Percentiles rank a stretch among this genome's conserved stretches.
Evolutionary conservation across 2,888 invertebrate genomes (phyloP).

Genomic region (Pterostichus niger): DNA sequence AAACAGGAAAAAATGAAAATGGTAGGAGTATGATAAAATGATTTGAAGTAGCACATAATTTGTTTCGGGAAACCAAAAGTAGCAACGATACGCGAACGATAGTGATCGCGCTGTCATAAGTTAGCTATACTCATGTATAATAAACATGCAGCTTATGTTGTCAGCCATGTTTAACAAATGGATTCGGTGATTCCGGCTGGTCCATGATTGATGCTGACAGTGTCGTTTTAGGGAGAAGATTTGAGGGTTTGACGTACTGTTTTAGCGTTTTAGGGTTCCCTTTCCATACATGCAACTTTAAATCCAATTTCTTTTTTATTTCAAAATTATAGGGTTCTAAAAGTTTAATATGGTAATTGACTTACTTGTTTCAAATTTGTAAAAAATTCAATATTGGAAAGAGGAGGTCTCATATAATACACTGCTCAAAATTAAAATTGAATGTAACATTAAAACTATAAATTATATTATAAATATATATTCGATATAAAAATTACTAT

Average conservation of each 20-base stretch:
- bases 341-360: not conserved
- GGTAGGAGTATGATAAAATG: slow-evolving; percentile 7
- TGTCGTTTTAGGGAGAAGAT: slow-evolving; percentile 39
- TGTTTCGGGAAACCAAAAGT: not conserved
- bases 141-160: slow-evolving; percentile 41
- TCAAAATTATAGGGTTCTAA: not conserved
- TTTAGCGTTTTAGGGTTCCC: not conserved
- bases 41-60: slow-evolving; percentile 12
- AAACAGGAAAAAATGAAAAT: not conserved
- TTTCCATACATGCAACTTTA: slow-evolving; percentile 6
- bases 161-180: slow-evolving; percentile 47
- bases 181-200: slow-evolving; percentile 44
- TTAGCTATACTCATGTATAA: slow-evolving; percentile 43
- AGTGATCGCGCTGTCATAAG: slow-evolving; percentile 28
- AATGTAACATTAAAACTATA: no score
- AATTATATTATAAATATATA: no score
- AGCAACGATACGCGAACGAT: not conserved
- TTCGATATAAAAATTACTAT: no score
- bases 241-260: slow-evolving; percentile 6
- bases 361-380: not conserved
- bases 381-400: no score
- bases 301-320: slow-evolving; percentile 24
- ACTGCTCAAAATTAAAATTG: no score
- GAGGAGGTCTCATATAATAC: no score
- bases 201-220: slow-evolving; percentile 47